phyloP scores from a whole-genome alignment of 2,888 invertebrate species.

The Ceriagrion tenellum region DNA sequence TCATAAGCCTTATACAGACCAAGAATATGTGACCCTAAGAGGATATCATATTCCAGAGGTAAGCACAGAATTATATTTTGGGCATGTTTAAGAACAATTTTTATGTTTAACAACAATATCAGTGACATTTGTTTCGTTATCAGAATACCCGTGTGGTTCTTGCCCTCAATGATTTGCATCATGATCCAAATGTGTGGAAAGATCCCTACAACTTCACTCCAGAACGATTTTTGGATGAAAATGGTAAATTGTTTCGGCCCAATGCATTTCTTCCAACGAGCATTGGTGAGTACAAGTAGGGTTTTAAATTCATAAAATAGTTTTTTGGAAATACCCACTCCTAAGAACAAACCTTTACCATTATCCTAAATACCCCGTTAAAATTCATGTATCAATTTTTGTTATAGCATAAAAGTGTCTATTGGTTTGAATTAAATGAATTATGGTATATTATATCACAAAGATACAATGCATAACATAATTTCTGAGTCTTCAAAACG shows the following conservation, averaged over 20 bases:
- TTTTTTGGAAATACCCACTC: too few relatives aligned
- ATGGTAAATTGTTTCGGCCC: not conserved
- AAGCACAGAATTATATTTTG: constrained; percentile 41
- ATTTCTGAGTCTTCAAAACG: too few relatives aligned
- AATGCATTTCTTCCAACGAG: constrained; percentile 35
- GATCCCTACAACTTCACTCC: constrained; percentile 40
- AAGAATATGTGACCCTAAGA: constrained; percentile 72
- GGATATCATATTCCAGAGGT: constrained; percentile 74
- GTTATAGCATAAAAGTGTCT: too few relatives aligned
- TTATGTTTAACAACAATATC: not conserved
- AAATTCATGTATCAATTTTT: too few relatives aligned
- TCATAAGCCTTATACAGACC: constrained; percentile 71
- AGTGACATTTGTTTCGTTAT: not conserved
- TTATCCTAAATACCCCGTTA: too few relatives aligned
- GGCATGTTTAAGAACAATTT: not conserved
- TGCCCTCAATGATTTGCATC: not conserved
- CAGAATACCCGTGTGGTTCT: constrained; percentile 32
- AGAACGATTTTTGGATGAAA: constrained; percentile 54
- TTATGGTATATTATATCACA: too few relatives aligned
- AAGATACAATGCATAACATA: too few relatives aligned
- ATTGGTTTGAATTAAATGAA: too few relatives aligned
- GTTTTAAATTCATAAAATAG: too few relatives aligned
- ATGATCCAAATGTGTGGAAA: constrained; percentile 35
- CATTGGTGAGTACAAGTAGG: not conserved
- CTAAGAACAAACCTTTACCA: too few relatives aligned